Base-by-base conservation (phyloP, 2,797 vertebrate species). In the Mallotus villosus region DNA sequence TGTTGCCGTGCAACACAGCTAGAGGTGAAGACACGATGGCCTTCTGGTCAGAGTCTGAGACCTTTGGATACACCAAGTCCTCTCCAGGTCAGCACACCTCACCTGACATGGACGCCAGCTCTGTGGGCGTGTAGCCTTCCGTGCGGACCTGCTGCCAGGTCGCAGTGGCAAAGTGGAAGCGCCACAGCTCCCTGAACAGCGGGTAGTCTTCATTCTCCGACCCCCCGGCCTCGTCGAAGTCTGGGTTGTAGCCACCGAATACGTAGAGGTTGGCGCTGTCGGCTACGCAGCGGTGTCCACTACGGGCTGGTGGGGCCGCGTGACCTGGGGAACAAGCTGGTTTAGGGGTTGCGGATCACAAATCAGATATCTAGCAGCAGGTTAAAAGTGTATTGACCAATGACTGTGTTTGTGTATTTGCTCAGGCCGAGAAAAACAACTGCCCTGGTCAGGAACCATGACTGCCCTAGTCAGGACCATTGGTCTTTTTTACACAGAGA, bases 231-330 rank as follows among this genome's bases (percentile, higher is more conserved):
- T 99, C 97, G 2, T 97, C 95, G 1, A 96, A 98, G 86, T 98
- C 95, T 0, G 97, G 97, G 29, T 99, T 99, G 86, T 98, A 99
- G 16, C 97, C 97, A 70, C 97, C 97, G 0, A 99, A 99, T 58
- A 99, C 97, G 3, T 99, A 99, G 0, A 99, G 82, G 82, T 96
- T 98, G 82, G 93, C 89, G 16, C 88, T 94, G 76, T 99, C 96
- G 1, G 97, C 97, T 65, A 99, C 97, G 49, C 97, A 99, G 46
- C 97, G 95, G 79, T 99, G 97, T 75, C 97, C 97, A 0, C 97
- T 99, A 27, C 97, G 90, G 12, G 97, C 96, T 0, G 97, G 95
- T 2, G 97, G 97, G 0, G 93, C 93, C 74, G 94, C 90, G 27
- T 95, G 95, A 75, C 96, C 97, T 98, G 83, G 51, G 27, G 29